Evolutionary conservation across 1,140 invertebrate genomes (phyloP), one percentile per base, ranked within the genome.

Genomic region (Hypsibius dujardini): DNA sequence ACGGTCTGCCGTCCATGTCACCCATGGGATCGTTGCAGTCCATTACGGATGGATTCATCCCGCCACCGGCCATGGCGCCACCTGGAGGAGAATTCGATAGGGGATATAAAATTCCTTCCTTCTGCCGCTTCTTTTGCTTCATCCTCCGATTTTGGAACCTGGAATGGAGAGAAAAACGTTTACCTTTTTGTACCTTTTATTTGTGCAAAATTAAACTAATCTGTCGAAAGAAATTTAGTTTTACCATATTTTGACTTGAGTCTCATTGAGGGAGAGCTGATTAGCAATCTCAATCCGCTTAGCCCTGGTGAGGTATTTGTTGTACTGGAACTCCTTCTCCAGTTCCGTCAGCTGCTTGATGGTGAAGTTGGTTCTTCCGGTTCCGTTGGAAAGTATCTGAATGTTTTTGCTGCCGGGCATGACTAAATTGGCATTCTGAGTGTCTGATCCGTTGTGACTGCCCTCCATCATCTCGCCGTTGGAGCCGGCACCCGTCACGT

Each of bases 311-410:
- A 98, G 84, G 83, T 98, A 98, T 82, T 96, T 96, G 82, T 97
- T 97, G 81, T 95, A 98, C 81, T 98, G 94, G 80, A 98, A 98
- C 81, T 99, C 95, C 79, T 98, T 98, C 79, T 98, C 95, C 74
- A 98, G 83, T 81, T 98, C 95, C 1, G 94, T 98, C 69, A 98
- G 84, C 79, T 99, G 95, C 80, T 98, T 97, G 78, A 95, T 98
- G 70, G 92, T 97, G 82, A 98, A 98, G 81, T 98, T 98, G 1
- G 94, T 98, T 46, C 95, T 84, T 45, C 91, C 91, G 2, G 90
- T 80, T 71, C 78, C 78, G 71, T 77, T 78, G 47, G 74, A 28
- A 2, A 28, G 46, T 28, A 71, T 2, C 40, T 71, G 2, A 3
- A 71, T 2, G 2, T 59, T 71, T 45, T 71, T 71, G 3, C 45